These are phyloP conservation scores for Trematomus bernacchii DNA, from an alignment of 2,797 vertebrate species.

Conservation along the genomic window DNA sequence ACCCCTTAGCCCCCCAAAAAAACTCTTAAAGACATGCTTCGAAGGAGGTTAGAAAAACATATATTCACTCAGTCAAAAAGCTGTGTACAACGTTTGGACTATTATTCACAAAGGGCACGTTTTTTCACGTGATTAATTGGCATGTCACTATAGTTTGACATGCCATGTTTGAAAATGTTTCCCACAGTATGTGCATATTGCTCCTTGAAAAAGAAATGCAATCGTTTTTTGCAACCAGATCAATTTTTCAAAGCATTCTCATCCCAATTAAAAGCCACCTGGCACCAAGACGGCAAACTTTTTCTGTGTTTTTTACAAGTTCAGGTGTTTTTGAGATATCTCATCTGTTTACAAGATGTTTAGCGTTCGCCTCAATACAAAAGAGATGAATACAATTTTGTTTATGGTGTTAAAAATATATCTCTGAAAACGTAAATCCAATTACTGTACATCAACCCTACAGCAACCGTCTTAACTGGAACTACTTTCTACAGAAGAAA, in stretches of 20 bases:
- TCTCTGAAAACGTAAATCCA: not conserved
- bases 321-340: not conserved
- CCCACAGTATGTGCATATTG: too few species aligned
- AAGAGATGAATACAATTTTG: not conserved
- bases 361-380: not conserved
- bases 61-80: not conserved
- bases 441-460: not conserved
- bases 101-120: too few species aligned
- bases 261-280: too few species aligned
- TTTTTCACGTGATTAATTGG: too few species aligned
- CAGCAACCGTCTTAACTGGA: not conserved
- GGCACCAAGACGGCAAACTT: too few species aligned
- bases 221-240: too few species aligned
- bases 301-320: too few species aligned
- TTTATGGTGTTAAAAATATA: not conserved
- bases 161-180: too few species aligned
- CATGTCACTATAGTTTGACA: too few species aligned
- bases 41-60: not conserved
- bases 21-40: not conserved
- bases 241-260: too few species aligned
- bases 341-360: not conserved
- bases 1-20: constrained; percentile 10
- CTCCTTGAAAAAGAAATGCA: too few species aligned
- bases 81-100: not conserved
- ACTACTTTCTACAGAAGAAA: not conserved